Evolutionary conservation across 2,888 invertebrate genomes (phyloP).

Genomic region (Phortica magna): DNA sequence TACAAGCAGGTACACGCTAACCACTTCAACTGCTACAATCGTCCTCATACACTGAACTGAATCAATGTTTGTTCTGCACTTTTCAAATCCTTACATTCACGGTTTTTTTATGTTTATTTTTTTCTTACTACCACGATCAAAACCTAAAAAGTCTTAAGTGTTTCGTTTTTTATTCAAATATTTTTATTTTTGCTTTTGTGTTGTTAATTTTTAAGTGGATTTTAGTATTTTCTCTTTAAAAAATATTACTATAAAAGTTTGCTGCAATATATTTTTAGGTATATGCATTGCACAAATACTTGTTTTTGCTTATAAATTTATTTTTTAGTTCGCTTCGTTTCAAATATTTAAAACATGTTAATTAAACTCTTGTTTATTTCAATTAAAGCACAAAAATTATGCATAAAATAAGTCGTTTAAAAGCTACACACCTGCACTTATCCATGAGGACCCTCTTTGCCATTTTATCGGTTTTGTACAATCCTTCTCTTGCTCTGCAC

Average conservation of each 20-base stretch:
- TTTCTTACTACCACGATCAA: background rate
- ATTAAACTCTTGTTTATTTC: too few species aligned
- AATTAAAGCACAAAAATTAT: too few species aligned
- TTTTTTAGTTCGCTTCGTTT: too few species aligned
- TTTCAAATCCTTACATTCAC: slow-evolving; percentile 1
- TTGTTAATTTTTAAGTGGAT: background rate
- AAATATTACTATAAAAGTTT: too few species aligned
- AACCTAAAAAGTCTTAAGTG: too few species aligned
- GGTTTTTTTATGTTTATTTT: background rate
- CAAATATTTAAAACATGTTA: too few species aligned
- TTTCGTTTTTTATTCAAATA: too few species aligned
- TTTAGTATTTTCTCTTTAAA: too few species aligned
- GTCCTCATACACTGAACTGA: slow-evolving; percentile 11
- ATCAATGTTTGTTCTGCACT: slow-evolving; percentile 24
- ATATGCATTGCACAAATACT: background rate
- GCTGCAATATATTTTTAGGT: background rate
- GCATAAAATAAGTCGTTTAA: too few species aligned
- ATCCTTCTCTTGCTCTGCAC: background rate
- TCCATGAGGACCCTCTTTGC: background rate
- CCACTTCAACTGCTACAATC: background rate
- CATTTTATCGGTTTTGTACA: background rate
- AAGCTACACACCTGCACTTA: too few species aligned
- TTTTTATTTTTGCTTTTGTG: background rate
- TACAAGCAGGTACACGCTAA: slow-evolving; percentile 1
- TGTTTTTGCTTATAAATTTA: background rate